Conservation (phyloP, 2,797 vertebrate species). For the Pogonophryne albipinna region DNA sequence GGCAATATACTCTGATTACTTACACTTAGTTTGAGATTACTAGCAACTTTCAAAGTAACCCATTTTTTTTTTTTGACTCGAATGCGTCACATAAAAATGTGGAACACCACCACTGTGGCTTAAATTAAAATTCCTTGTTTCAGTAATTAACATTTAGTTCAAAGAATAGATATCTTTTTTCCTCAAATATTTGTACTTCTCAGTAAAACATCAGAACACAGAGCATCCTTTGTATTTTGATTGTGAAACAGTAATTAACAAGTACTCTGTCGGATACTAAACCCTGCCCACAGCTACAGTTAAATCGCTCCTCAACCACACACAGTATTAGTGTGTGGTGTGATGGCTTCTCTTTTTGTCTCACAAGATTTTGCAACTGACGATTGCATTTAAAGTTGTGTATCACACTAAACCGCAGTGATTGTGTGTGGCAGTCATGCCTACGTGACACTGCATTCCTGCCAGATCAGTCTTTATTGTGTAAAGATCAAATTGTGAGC, state of each 20-base stretch:
- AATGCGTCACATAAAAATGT: conserved; percentile 5
- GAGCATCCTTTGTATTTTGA: conserved; percentile 15
- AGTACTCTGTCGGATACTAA: background rate
- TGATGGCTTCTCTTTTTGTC: conserved; percentile 29
- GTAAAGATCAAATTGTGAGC: conserved; percentile 35
- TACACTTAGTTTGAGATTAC: background rate
- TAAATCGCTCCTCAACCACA: conserved; percentile 29
- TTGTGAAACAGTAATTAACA: conserved; percentile 38
- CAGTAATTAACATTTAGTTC: background rate
- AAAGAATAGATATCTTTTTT: conserved; percentile 3
- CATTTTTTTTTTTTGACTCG: background rate
- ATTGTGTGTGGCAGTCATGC: conserved; percentile 8
- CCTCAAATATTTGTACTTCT: background rate
- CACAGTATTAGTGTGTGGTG: conserved; percentile 10
- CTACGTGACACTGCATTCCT: conserved; percentile 35
- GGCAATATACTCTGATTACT: conserved; percentile 2
- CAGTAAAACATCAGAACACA: background rate
- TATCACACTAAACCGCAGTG: background rate
- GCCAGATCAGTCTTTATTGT: conserved; percentile 27
- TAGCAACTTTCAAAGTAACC: background rate
- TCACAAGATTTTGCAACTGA: conserved; percentile 17
- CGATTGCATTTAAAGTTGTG: background rate
- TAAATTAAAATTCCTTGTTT: conserved; percentile 12
- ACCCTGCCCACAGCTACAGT: conserved; percentile 28
- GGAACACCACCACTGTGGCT: conserved; percentile 15